These are phyloP conservation scores for Dasysyrphus albostriatus DNA, from an alignment of 2,888 invertebrate genomes.

Conservation along the genomic window DNA sequence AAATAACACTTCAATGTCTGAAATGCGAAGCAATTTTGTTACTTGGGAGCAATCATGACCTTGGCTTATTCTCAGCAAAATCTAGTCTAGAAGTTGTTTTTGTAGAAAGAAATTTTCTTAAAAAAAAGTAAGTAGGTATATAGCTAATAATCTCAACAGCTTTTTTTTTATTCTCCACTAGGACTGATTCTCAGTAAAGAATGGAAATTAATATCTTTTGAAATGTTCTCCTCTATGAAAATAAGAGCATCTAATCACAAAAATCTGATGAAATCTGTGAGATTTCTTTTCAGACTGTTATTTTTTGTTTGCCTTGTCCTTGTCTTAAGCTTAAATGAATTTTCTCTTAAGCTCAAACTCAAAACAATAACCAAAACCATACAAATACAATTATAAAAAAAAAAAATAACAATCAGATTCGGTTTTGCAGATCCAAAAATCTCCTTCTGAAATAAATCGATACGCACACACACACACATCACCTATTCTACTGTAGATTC, in stretches of 20 bases:
- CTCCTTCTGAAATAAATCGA: slow-evolving; percentile 62
- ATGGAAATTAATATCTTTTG: neutral
- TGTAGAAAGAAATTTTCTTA: too few relatives aligned
- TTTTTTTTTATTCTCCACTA: too few relatives aligned
- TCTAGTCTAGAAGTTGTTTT: too few relatives aligned
- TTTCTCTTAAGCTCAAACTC: slow-evolving; percentile 6
- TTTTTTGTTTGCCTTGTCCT: neutral
- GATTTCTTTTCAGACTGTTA: neutral
- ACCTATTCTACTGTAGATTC: neutral
- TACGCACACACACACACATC: slow-evolving; percentile 20
- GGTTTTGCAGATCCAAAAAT: slow-evolving; percentile 67
- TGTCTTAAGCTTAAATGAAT: slow-evolving; percentile 5
- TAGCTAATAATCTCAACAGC: too few relatives aligned
- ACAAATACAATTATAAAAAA: neutral
- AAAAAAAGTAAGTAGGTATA: too few relatives aligned
- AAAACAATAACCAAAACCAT: slow-evolving; percentile 17
- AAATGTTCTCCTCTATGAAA: neutral
- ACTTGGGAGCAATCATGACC: too few relatives aligned
- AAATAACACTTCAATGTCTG: too few relatives aligned
- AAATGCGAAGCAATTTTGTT: too few relatives aligned
- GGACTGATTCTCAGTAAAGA: neutral
- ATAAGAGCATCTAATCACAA: neutral
- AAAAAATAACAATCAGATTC: slow-evolving; percentile 15
- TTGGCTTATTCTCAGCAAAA: too few relatives aligned
- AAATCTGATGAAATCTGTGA: neutral